These are phyloP conservation scores for Oligia latruncula DNA, from an alignment of 2,888 invertebrate genomes.

Conservation along the genomic window DNA sequence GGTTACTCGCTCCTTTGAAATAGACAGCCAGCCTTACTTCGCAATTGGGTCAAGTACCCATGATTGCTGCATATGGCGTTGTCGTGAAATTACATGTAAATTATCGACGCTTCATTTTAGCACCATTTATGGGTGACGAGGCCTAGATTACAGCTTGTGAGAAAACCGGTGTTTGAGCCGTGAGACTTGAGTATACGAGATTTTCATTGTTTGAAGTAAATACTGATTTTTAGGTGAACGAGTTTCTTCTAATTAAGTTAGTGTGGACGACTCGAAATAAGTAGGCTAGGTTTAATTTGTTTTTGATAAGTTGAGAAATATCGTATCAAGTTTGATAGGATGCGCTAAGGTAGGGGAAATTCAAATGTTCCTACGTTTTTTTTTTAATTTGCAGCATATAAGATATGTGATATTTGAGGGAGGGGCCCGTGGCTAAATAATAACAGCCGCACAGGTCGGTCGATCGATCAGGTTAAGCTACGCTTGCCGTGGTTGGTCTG, in stretches of 20 bases:
- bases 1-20: constrained; percentile 8
- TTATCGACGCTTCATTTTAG: constrained; percentile 74
- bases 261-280: not conserved
- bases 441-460: no score
- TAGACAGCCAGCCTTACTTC: constrained; percentile 45
- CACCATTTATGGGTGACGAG: constrained; percentile 73
- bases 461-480: no score
- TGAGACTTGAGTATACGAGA: constrained; percentile 25
- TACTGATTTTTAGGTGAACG: constrained; percentile 18
- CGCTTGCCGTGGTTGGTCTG: no score
- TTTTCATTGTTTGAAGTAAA: constrained; percentile 40
- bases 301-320: not conserved
- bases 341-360: not conserved
- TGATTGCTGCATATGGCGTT: constrained; percentile 72
- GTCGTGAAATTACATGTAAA: constrained; percentile 83
- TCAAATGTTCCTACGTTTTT: not conserved
- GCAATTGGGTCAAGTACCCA: constrained; percentile 79
- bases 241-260: constrained; percentile 10
- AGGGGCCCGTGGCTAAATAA: no score
- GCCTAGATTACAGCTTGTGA: constrained; percentile 59
- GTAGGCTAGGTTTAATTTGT: not conserved
- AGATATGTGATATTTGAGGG: no score
- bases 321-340: not conserved
- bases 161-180: constrained; percentile 55
- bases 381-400: not conserved